phyloP scores from a whole-genome alignment of 2,888 invertebrate genomes.

The Caenorhabditis uteleia region DNA sequence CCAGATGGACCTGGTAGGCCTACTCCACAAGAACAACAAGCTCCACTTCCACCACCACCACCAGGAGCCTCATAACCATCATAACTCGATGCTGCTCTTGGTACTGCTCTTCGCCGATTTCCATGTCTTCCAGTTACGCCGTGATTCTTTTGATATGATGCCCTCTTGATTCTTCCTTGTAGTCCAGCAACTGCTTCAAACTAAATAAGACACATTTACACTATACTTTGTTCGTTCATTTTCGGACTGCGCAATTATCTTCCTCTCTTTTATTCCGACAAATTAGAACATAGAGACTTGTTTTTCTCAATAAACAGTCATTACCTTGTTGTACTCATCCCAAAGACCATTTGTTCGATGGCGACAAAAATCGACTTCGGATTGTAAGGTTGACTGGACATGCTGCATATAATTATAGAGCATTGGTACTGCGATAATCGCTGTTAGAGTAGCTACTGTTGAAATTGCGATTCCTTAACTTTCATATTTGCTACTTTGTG shows the following conservation, averaged over 20 bases:
- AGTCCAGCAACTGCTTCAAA: slow-evolving; percentile 40
- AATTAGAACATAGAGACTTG: not conserved
- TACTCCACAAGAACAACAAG: slow-evolving; percentile 43
- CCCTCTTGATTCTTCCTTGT: slow-evolving; percentile 45
- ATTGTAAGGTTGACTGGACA: slow-evolving; percentile 59
- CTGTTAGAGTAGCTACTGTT: slow-evolving; percentile 61
- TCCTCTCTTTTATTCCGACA: not conserved
- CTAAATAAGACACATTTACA: slow-evolving; percentile 3
- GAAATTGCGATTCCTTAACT: slow-evolving; percentile 43
- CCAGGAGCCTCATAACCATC: slow-evolving; percentile 13
- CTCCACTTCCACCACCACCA: slow-evolving; percentile 20
- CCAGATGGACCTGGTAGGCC: slow-evolving; percentile 43
- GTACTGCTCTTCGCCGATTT: slow-evolving; percentile 26
- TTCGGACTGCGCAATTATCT: not conserved
- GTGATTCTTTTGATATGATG: slow-evolving; percentile 40
- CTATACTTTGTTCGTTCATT: not conserved
- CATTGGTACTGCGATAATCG: slow-evolving; percentile 63
- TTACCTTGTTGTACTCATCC: slow-evolving; percentile 51
- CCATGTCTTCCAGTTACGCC: slow-evolving; percentile 18
- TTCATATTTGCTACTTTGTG: slow-evolving; percentile 2
- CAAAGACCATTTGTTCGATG: slow-evolving; percentile 57
- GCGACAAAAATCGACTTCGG: slow-evolving; percentile 61
- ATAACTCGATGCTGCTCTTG: slow-evolving; percentile 47
- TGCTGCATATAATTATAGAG: slow-evolving; percentile 66
- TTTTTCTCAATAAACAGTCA: not conserved